phyloP scores from a whole-genome alignment of 2,888 invertebrate genomes.

The Eudemis profundana region DNA sequence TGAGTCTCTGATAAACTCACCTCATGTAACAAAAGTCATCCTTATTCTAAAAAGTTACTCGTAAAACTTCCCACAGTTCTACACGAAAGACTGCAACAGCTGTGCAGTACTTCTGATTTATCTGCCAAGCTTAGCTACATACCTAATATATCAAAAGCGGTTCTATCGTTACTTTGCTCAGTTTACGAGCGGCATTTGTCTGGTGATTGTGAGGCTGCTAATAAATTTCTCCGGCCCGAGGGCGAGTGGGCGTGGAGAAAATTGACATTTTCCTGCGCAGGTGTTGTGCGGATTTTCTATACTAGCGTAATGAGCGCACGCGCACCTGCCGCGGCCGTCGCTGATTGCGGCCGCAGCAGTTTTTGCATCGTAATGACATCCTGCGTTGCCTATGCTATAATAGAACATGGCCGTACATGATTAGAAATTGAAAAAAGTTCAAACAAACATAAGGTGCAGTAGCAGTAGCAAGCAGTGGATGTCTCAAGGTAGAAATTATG shows the following conservation, averaged over 20 bases:
- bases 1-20: no score
- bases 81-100: not conserved
- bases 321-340: slow-evolving; percentile 47
- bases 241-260: slow-evolving; percentile 58
- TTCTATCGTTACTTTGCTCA: slow-evolving; percentile 21
- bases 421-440: slow-evolving; percentile 31
- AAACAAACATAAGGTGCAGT: no score
- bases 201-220: slow-evolving; percentile 18
- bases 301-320: slow-evolving; percentile 62
- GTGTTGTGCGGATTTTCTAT: slow-evolving; percentile 69
- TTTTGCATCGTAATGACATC: slow-evolving; percentile 64
- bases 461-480: no score
- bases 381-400: slow-evolving; percentile 47
- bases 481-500: no score
- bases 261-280: slow-evolving; percentile 75
- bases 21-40: no score
- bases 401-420: slow-evolving; percentile 35
- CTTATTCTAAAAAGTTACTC: no score
- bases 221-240: slow-evolving; percentile 33
- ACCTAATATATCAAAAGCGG: slow-evolving; percentile 14
- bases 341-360: slow-evolving; percentile 52
- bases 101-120: slow-evolving; percentile 4
- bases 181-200: slow-evolving; percentile 34
- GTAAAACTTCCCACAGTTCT: no score
- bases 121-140: not conserved